A percentile compares a stretch with the other conserved stretches of the same genome.
Evolutionary conservation across 2,888 invertebrate species (phyloP).

Genomic region (Clanis bilineata): DNA sequence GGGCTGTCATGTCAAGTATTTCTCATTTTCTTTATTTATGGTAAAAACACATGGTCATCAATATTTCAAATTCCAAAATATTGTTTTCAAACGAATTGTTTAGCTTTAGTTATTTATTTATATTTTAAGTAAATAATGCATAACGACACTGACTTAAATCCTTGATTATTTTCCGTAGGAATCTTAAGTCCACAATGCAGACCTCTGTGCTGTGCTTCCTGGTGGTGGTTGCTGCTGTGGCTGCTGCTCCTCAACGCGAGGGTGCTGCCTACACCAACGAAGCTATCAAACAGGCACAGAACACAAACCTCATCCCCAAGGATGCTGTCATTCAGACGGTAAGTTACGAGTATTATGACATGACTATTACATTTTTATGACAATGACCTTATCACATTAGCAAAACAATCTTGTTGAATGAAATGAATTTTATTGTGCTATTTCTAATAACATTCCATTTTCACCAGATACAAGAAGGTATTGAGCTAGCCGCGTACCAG

Average conservation of each 20-base stretch:
- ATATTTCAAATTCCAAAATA: no score
- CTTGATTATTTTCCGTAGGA: not conserved
- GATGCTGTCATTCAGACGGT: slow-evolving; percentile 94
- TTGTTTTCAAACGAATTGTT: no score
- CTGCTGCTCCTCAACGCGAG: slow-evolving; percentile 87
- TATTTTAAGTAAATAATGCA: no score
- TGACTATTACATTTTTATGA: slow-evolving; percentile 11
- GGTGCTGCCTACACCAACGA: slow-evolving; percentile 92
- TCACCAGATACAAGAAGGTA: slow-evolving; percentile 89
- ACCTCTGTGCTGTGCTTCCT: slow-evolving; percentile 64
- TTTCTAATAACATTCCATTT: no score
- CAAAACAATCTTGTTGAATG: no score
- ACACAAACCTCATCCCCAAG: slow-evolving; percentile 91
- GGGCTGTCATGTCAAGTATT: no score
- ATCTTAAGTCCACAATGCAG: slow-evolving; percentile 49
- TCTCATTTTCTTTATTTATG: no score
- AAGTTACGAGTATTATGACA: no score
- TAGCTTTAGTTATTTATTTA: no score
- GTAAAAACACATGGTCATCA: no score
- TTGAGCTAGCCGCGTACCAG: slow-evolving; percentile 92
- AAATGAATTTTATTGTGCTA: no score
- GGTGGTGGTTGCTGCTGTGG: slow-evolving; percentile 71
- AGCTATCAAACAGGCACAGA: slow-evolving; percentile 93
- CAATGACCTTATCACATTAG: no score
- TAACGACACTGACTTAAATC: not conserved